Percentiles rank a stretch among this genome's conserved stretches.
Evolutionary conservation across 92 coral and sea anemone species (phyloP).

Genomic region (Palythoa heliodiscus): DNA sequence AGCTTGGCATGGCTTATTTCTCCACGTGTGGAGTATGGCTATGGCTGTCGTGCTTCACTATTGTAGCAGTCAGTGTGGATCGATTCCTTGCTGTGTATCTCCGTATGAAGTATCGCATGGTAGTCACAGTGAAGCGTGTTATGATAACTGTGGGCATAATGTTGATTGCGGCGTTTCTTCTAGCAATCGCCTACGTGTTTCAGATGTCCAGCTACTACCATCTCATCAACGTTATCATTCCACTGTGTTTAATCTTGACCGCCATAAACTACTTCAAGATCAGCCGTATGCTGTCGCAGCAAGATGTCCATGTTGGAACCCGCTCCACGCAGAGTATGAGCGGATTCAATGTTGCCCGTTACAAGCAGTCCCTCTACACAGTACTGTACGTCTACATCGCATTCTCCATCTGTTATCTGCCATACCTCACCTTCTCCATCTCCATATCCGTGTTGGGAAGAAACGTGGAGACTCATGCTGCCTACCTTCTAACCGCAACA

Average conservation of each 20-base stretch:
- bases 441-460: slow-evolving; percentile 17
- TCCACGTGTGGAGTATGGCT: slow-evolving; percentile 38
- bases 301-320: slow-evolving; percentile 5
- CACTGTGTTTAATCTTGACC: slow-evolving; percentile 20
- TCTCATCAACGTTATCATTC: slow-evolving; percentile 33
- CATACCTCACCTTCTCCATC: slow-evolving; percentile 25
- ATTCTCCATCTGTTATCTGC: slow-evolving; percentile 13
- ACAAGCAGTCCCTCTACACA: slow-evolving; percentile 42
- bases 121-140: slow-evolving; percentile 22
- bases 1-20: slow-evolving; percentile 36
- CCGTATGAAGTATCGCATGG: slow-evolving; percentile 35
- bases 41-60: slow-evolving; percentile 39
- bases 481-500: slow-evolving; percentile 19
- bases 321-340: not conserved
- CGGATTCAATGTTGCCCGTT: slow-evolving; percentile 28
- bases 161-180: slow-evolving; percentile 26
- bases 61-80: slow-evolving; percentile 43
- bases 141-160: slow-evolving; percentile 12
- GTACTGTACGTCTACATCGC: slow-evolving; percentile 37
- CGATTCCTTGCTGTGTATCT: slow-evolving; percentile 41
- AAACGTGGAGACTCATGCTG: slow-evolving; percentile 28
- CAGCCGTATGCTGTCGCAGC: not conserved
- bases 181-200: slow-evolving; percentile 40
- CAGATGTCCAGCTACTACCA: slow-evolving; percentile 38
- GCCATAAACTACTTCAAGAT: slow-evolving; percentile 33